Percentiles rank a stretch among this genome's conserved stretches.
Conservation (phyloP, 2,797 vertebrate genomes). For the Geotrypetes seraphini region DNA sequence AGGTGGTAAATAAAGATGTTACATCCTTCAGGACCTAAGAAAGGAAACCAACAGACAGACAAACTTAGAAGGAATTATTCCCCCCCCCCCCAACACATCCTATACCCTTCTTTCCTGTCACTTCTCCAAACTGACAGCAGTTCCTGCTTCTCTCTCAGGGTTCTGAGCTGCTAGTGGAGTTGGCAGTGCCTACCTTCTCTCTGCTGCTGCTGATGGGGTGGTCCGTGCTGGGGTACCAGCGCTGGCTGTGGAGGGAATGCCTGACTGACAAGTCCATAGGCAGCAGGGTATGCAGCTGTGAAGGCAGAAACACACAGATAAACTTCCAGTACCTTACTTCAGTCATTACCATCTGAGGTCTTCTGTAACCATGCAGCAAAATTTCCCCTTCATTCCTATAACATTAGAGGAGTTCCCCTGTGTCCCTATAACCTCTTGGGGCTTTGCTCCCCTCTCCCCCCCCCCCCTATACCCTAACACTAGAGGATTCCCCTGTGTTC, state of each 20-base stretch:
- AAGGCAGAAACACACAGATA: conserved; percentile 3
- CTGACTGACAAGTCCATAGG: conserved; percentile 82
- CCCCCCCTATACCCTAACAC: too few relatives aligned
- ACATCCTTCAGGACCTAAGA: conserved; percentile 83
- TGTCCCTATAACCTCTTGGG: too few relatives aligned
- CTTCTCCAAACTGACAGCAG: background rate
- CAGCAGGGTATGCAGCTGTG: conserved; percentile 81
- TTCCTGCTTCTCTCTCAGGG: too few relatives aligned
- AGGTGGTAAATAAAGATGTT: conserved; percentile 97
- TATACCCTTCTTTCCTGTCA: background rate
- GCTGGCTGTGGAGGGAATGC: conserved; percentile 80
- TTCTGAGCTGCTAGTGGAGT: too few relatives aligned
- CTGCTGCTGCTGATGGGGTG: conserved; percentile 78
- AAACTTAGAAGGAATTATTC: conserved; percentile 15
- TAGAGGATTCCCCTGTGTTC: background rate
- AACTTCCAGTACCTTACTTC: background rate
- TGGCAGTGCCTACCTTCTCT: conserved; percentile 61
- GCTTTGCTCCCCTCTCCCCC: background rate
- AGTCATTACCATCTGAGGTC: background rate
- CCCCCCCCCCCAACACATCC: background rate
- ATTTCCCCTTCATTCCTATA: background rate
- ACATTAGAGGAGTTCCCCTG: background rate
- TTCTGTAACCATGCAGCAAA: too few relatives aligned
- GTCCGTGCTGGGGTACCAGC: conserved; percentile 78
- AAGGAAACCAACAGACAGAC: conserved; percentile 18